phyloP scores from a whole-genome alignment of 2,888 invertebrate genomes.

The Syritta pipiens region DNA sequence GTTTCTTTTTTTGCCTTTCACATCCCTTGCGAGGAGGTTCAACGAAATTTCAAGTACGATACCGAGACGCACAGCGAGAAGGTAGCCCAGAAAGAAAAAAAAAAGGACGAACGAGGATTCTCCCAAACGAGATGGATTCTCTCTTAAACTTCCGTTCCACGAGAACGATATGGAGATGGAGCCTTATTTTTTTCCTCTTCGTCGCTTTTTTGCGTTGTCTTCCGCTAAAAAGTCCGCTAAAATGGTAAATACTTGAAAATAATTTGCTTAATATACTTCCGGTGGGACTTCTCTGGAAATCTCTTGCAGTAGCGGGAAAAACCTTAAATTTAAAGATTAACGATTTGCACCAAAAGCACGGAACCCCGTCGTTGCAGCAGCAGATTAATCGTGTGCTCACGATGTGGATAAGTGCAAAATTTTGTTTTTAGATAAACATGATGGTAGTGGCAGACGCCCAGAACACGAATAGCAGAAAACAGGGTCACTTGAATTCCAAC shows the following conservation, averaged over 20 bases:
- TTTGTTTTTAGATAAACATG: too few relatives aligned
- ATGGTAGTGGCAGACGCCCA: too few relatives aligned
- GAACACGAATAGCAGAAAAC: too few relatives aligned
- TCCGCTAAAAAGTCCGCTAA: constrained; percentile 28
- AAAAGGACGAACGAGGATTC: not conserved
- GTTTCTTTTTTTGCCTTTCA: constrained; percentile 14
- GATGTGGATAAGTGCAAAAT: too few relatives aligned
- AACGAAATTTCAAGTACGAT: constrained; percentile 58
- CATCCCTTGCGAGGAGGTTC: constrained; percentile 34
- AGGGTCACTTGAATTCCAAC: too few relatives aligned
- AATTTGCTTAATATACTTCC: constrained; percentile 67
- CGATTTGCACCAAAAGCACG: not conserved
- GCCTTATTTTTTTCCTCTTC: constrained; percentile 5
- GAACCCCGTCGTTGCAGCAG: too few relatives aligned
- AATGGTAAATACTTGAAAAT: constrained; percentile 63
- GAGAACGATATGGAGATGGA: constrained; percentile 36
- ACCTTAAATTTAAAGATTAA: too few relatives aligned
- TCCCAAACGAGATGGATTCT: constrained; percentile 39
- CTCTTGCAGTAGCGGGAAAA: not conserved
- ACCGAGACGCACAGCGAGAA: not conserved
- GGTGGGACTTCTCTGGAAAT: constrained; percentile 39
- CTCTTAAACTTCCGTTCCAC: constrained; percentile 51
- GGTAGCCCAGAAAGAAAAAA: not conserved
- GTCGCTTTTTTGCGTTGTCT: not conserved
- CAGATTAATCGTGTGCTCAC: too few relatives aligned